phyloP scores from a whole-genome alignment of 2,113 vertebrate species.

The Setophaga petechia region DNA sequence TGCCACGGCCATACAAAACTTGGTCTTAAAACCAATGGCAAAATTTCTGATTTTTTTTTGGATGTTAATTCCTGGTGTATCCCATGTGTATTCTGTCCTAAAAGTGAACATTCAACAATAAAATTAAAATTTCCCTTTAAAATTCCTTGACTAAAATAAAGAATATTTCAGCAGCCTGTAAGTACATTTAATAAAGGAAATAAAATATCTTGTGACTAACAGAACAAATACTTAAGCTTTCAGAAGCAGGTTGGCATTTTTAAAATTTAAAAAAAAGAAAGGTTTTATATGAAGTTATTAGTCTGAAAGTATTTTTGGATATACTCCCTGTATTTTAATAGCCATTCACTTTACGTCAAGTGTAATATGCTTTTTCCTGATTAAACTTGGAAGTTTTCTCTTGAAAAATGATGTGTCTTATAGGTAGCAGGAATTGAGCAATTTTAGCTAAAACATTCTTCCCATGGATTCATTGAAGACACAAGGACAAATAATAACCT shows the following conservation, averaged over 20 bases:
- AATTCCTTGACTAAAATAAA: background rate
- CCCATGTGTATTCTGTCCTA: background rate
- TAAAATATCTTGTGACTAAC: background rate
- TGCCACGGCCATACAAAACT: accelerated
- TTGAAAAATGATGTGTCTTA: slow-evolving; percentile 76
- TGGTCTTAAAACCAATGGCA: background rate
- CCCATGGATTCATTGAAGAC: slow-evolving; percentile 67
- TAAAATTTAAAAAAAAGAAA: background rate
- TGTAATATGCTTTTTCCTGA: slow-evolving; percentile 59
- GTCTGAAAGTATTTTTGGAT: slow-evolving; percentile 3
- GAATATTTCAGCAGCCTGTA: background rate
- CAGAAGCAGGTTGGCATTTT: background rate
- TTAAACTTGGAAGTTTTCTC: slow-evolving; percentile 62
- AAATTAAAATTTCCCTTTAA: background rate
- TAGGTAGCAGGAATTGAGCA: slow-evolving; percentile 70
- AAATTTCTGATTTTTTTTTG: background rate
- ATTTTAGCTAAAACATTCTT: slow-evolving; percentile 75
- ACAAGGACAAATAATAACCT: slow-evolving; percentile 78
- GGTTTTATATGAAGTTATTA: background rate
- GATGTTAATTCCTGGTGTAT: accelerated
- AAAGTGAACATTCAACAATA: background rate
- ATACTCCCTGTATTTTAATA: background rate
- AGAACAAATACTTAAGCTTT: background rate
- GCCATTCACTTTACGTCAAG: slow-evolving; percentile 55
- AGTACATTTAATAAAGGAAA: background rate